A percentile compares a stretch with the other conserved stretches of the same genome.
Evolutionary conservation across 2,888 invertebrate genomes (phyloP).

Genomic region (Ormyrus thymus): DNA sequence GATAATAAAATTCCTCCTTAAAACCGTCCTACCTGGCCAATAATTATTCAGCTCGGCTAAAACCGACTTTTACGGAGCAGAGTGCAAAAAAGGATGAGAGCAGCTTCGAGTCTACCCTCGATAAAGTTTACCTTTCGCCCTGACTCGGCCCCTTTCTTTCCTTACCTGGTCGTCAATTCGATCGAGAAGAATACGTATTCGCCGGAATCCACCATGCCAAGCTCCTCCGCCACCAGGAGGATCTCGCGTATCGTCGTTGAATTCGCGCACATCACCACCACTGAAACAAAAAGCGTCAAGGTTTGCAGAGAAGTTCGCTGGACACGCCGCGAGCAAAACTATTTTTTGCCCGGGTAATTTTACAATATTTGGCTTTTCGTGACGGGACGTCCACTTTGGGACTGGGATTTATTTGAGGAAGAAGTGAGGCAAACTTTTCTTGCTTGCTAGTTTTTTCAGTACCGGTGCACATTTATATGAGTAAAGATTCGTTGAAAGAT

Average conservation of each 20-base stretch:
- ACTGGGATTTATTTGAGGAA: slow-evolving; percentile 16
- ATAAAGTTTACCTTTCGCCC: no score
- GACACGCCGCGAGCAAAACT: neutral
- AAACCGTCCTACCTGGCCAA: no score
- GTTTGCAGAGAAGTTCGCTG: neutral
- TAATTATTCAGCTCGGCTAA: no score
- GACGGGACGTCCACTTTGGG: neutral
- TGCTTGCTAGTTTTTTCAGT: no score
- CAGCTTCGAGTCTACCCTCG: no score
- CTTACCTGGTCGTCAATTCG: slow-evolving; percentile 95
- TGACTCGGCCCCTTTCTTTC: neutral
- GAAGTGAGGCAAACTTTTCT: neutral
- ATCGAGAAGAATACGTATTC: slow-evolving; percentile 99
- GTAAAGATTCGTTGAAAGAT: no score
- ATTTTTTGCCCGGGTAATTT: slow-evolving; percentile 7
- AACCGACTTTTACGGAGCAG: no score
- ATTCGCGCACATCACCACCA: slow-evolving; percentile 95
- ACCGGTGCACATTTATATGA: no score
- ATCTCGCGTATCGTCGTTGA: slow-evolving; percentile 92
- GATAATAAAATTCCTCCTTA: no score
- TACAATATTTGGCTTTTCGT: slow-evolving; percentile 12
- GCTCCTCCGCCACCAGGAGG: slow-evolving; percentile 93
- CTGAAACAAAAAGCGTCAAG: slow-evolving; percentile 79
- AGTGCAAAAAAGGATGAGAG: no score
- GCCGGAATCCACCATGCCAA: slow-evolving; percentile 96